Conservation (phyloP, 2,113 vertebrate species). For the Gymnarchus niloticus region DNA sequence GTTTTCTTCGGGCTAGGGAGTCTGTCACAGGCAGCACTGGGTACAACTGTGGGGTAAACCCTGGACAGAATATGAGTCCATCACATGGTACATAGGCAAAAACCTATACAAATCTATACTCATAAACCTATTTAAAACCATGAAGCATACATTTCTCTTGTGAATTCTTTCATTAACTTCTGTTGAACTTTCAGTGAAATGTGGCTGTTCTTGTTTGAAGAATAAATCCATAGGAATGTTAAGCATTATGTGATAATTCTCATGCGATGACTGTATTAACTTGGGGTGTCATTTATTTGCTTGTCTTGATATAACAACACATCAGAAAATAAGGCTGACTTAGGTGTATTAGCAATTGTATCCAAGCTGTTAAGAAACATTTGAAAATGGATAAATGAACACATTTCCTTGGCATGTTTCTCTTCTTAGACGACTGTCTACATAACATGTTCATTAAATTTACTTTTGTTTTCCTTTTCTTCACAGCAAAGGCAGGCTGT, state of each 20-base stretch:
- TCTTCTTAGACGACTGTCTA: background rate
- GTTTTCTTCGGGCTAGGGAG: too few species aligned
- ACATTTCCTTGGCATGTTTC: background rate
- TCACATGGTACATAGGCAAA: too few species aligned
- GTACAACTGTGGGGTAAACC: too few species aligned
- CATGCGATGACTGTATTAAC: background rate
- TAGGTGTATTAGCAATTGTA: background rate
- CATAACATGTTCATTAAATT: background rate
- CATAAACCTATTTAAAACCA: background rate
- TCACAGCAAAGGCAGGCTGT: background rate
- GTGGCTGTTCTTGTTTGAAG: slow-evolving; percentile 15
- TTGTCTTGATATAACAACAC: background rate
- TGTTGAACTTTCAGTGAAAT: background rate
- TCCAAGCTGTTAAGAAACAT: background rate
- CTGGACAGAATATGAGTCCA: too few species aligned
- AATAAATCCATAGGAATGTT: slow-evolving; percentile 21
- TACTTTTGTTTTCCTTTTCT: background rate
- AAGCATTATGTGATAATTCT: background rate
- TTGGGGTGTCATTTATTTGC: background rate
- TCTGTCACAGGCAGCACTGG: too few species aligned
- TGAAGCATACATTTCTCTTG: background rate
- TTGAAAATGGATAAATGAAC: slow-evolving; percentile 7
- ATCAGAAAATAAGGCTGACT: background rate
- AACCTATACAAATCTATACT: too few species aligned
- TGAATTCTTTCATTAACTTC: background rate